A percentile compares a stretch with the other conserved stretches of the same genome.
phyloP scores from a whole-genome alignment of 2,113 vertebrate genomes.

The Triplophysa siluroides region DNA sequence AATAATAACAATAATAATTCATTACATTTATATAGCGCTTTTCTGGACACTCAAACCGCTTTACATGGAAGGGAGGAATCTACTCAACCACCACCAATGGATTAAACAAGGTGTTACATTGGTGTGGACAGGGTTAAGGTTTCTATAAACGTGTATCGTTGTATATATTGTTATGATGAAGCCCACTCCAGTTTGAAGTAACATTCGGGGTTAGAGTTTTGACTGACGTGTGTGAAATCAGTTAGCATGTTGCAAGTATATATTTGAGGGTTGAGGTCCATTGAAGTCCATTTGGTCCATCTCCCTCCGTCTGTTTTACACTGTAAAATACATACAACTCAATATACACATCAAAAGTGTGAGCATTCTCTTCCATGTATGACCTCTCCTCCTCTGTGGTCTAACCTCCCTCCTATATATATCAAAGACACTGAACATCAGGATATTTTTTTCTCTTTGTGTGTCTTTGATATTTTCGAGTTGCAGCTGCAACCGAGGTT shows the following conservation, averaged over 20 bases:
- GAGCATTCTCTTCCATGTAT: background rate
- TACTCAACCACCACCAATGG: too few relatives aligned
- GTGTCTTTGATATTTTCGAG: slow-evolving; percentile 19
- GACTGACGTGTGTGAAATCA: background rate
- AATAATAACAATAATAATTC: too few relatives aligned
- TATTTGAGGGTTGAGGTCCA: slow-evolving; percentile 4
- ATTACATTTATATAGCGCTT: too few relatives aligned
- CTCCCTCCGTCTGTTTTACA: slow-evolving; percentile 4
- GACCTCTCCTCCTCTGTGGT: slow-evolving; percentile 33
- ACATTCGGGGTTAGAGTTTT: background rate
- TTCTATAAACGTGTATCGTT: too few relatives aligned
- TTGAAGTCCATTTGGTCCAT: slow-evolving; percentile 10
- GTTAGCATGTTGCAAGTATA: background rate
- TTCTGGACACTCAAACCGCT: too few relatives aligned
- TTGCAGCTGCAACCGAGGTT: slow-evolving; percentile 18
- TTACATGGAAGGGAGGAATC: too few relatives aligned
- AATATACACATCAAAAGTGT: slow-evolving; percentile 37
- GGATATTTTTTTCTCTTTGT: background rate
- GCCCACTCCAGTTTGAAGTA: too few relatives aligned
- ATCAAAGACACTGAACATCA: slow-evolving; percentile 30
- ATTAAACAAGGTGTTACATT: too few relatives aligned
- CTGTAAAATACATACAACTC: slow-evolving; percentile 2
- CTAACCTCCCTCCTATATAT: slow-evolving; percentile 18
- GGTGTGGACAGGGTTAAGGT: too few relatives aligned
- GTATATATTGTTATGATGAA: too few relatives aligned